Evolutionary conservation across 1,140 invertebrate species (phyloP), one percentile per base, ranked within the genome.

Genomic region (Drosophila prosaltans): DNA sequence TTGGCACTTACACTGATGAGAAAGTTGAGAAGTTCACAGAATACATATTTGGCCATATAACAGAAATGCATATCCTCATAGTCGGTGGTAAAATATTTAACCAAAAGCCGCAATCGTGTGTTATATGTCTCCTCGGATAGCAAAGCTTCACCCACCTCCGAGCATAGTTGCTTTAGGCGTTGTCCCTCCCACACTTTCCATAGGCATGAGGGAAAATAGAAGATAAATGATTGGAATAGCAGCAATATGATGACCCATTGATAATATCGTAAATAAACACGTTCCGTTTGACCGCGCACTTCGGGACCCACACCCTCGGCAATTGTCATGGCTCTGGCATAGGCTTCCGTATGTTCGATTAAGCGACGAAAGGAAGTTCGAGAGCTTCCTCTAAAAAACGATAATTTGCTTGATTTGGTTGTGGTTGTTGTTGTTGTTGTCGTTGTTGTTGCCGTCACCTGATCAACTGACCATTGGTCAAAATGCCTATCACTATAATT

Each of bases 221-320:
- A 97, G 64, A 96, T 85, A 30, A 95, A 93, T 36, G 96, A 95
- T 93, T 98, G 96, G 30, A 98, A 94, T 28, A 97, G 95, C 45
- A 97, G 93, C 45, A 97, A 94, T 77, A 97, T 95, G 65, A 96
- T 96, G 3, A 97, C 96, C 97, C 97, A 98, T 92, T 98, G 97
- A 92, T 98, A 98, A 92, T 98, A 98, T 45, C 95, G 95, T 78
- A 97, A 95, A 74, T 95, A 95, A 55, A 74, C 69, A 10, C 85
- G 93, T 77, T 95, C 93, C 78, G 95, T 94, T 71, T 93, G 76
- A 63, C 93, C 88, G 0, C 83, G 73, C 0, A 69, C 65, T 16
- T 80, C 78, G 1, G 78, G 75, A 0, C 93, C 90, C 28, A 91
- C 90, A 28, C 90, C 90, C 71, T 84, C 74, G 57, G 82, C 81